A percentile compares a stretch with the other conserved stretches of the same genome.
These are phyloP conservation scores for Heterocephalus glaber DNA, from an alignment of 2,113 vertebrate genomes.

Conservation along the genomic window DNA sequence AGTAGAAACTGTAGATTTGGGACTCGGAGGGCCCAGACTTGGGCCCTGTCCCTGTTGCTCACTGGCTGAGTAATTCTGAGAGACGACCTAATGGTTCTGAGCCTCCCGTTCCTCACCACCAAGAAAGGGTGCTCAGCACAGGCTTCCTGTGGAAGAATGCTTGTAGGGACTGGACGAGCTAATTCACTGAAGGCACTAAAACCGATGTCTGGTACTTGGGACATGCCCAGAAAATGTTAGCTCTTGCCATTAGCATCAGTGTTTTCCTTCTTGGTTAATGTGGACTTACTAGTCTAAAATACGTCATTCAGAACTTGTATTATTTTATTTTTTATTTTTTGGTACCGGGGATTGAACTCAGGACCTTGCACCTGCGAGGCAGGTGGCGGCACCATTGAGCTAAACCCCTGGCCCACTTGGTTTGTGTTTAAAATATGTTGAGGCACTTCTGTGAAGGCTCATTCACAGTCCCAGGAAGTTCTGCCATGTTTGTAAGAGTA, in stretches of 20 bases:
- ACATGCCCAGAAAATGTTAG: too few species aligned
- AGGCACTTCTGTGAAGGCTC: not conserved
- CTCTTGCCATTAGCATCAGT: not conserved
- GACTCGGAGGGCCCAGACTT: rapidly evolving
- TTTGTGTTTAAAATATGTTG: not conserved
- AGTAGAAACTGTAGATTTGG: not conserved
- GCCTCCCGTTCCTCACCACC: not conserved
- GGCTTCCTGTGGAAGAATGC: not conserved
- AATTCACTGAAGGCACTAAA: too few species aligned
- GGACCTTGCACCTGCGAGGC: too few species aligned
- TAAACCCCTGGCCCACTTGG: too few species aligned
- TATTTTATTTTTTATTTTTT: too few species aligned
- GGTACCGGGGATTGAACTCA: too few species aligned
- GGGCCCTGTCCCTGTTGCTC: not conserved
- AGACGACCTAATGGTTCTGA: too few species aligned
- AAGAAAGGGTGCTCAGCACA: rapidly evolving
- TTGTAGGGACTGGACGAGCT: not conserved
- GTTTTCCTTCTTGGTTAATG: too few species aligned
- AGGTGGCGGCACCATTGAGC: too few species aligned
- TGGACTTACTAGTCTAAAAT: not conserved
- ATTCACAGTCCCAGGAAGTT: not conserved
- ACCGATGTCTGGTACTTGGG: too few species aligned
- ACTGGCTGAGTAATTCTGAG: not conserved
- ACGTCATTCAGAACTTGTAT: not conserved
- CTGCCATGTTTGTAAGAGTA: not conserved